Evolutionary conservation across 2,888 invertebrate species (phyloP), one percentile per base, ranked within the genome.

Genomic region (Sympetrum striolatum): DNA sequence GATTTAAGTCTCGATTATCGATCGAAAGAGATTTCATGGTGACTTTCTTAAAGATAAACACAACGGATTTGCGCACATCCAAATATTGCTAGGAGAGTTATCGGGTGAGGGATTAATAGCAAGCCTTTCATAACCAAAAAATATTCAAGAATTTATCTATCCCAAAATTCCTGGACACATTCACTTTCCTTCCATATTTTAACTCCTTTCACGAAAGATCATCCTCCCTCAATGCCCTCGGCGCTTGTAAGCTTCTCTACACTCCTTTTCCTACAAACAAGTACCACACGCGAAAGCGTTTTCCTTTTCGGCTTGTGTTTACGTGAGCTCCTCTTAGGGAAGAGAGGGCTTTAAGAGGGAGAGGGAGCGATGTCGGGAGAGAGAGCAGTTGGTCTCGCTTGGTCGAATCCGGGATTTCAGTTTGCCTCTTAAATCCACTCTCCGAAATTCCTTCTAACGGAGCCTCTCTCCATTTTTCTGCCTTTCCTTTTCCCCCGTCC

Each of bases 371-470:
- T 25, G 53, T 53, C 4, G 31, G 5, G 81, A 35, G 58, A 31
- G 82, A 1, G 31, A 58, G 35, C 82, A 53, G 25, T 82, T 53
- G 82, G 82, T 58, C 82, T 58, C 58, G 39, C 35, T 58, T 53
- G 22, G 58, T 82, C 82, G 53, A 82, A 82, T 82, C 53, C 82
- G 82, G 82, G 82, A 82, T 82, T 82, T 58, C 22, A 82, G 82
- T 58, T 39, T 22, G 53, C 81, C 14, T 53, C 81, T 15, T 31
- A 81, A 81, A 53, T 82, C 82, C 53, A 73, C 25, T 82, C 58
- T 15, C 82, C 81, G 44, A 58, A 81, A 81, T 53, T 82, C 82
- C 53, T 15, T 25, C 25, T 73, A 53, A 73, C 73, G 73, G 25
- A 25, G 73, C 73, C 64, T 64, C 22, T 22, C 64, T 25, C 35